Base-by-base conservation (phyloP, 2,113 vertebrate genomes). In the Charina bottae region DNA sequence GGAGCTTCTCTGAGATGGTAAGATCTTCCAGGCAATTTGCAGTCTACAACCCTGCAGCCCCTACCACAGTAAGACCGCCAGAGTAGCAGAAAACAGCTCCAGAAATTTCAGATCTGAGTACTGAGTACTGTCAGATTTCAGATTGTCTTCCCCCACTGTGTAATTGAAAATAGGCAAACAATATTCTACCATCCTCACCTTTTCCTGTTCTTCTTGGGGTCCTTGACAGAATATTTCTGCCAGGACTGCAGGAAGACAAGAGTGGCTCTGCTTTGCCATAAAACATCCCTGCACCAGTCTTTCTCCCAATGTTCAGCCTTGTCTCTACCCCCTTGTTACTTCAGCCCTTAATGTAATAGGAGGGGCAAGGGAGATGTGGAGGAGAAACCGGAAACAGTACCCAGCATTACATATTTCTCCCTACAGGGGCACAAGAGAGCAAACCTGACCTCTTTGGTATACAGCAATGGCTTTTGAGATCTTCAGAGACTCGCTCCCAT, bases 221-320 rank as follows among this genome's bases (percentile, higher is more conserved):
- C 56, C 11, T 26, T 42, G 49, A n/a, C 17, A 72, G 28, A 72
- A 89, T n/a, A 33, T 26, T 68, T 54, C 42, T 89, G 60, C 26
- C 94, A 94, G 91, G 37, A 33, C 24, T 62, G n/a, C 21, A 37
- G 26, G 28, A 91, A 59, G 72, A 92, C 28, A 83, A 93, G 78
- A 56, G 90, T 83, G 90, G 46, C 94, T 23, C 89, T 93, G 90
- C 93, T 92, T 46, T 17, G 84, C 85, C 28, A 49, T 21, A 89
- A 26, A 53, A 49, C 9, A 17, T 28, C 6, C 24, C 59, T 12
- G n/a, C n/a, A n/a, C n/a, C n/a, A 28, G 17, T 28, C 26, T 68
- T 28, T 64, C 24, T 26, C 62, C 6, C 4, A 64, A 64, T 64
- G 62, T 64, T 28, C 49, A 49, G 49, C 49, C 62, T 64, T 64